Evolutionary conservation across 2,113 vertebrate genomes (phyloP), one percentile per base, ranked within the genome.

Genomic region (Microtus pennsylvanicus): DNA sequence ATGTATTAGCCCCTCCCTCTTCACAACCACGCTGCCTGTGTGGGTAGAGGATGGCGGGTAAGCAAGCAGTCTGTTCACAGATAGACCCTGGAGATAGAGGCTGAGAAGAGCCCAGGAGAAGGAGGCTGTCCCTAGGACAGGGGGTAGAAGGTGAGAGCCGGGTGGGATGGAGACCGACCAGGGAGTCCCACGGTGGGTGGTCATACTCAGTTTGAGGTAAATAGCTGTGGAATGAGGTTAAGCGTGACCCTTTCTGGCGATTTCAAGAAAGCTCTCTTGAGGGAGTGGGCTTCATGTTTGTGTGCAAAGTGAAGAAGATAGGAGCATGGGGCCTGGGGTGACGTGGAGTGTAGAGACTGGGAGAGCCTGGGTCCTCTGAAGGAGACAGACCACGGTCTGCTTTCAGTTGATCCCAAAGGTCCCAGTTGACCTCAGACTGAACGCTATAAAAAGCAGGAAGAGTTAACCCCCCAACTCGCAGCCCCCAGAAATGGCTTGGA

Each of bases 361-460:
- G 33, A 55, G 1, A 5, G 58, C 67, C 17, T 1, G 0, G 28
- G 50, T 9, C 63, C 17, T 1, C 0, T 13, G 52, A 13, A 21
- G 0, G 17, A 61, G 52, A 35, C 72, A 61, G 52, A 28, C 63
- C n/a, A 80, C 70, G 3, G 35, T 47, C 16, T 9, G 55, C 30
- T 61, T 74, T 75, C 74, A 55, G 33, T 21, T 58, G 86, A 42
- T n/a, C 55, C 45, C 16, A 7, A 67, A 67, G 65, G 35, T 4
- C 81, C 81, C n/a, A 47, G 83, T 11, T 69, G 28, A 33, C 61
- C 61, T 85, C 82, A 65, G 82, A 2, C 26, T 65, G 7, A 47
- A 45, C 33, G 4, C 6, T 5, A 26, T 21, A 67, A 42, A 72
- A 67, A 42, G 42, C 3, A 10, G 61, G 21, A 76, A 77, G 83